Evolutionary conservation across 2,888 invertebrate species (phyloP), one percentile per base, ranked within the genome.

Genomic region (Horisme vitalbata): DNA sequence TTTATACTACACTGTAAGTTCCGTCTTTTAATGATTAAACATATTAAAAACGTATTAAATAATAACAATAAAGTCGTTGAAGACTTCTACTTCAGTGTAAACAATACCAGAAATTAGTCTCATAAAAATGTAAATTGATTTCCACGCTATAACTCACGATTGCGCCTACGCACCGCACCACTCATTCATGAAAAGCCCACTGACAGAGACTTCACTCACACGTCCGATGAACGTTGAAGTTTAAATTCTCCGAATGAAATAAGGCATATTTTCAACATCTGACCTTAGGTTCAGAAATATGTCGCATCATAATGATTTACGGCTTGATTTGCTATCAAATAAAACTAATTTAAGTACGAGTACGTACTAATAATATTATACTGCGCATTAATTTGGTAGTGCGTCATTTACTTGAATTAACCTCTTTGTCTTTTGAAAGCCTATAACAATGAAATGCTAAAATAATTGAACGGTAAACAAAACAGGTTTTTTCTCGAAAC

Each of bases 201-300:
- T 66, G 53, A 43, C 49, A 23, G 41, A 34, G 48, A 57, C 71
- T 71, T 76, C 75, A 76, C 64, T 60, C 65, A 57, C 57, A 44
- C 61, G 59, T 50, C 43, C 31, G 33, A 37, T 32, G 18, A n/a
- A n/a, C n/a, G n/a, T n/a, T 32, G 33, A 36, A 63, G 55, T 63
- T 68, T 69, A 72, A 72, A 71, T n/a, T 65, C 61, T 54, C 55
- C 52, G 62, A 63, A 65, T 67, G 65, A 74, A 63, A 65, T 75
- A n/a, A n/a, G n/a, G n/a, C n/a, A n/a, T n/a, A 72, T 71, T 70
- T 70, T 65, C 57, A 67, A 61, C 59, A 48, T 39, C 45, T 59
- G 75, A 68, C 75, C 75, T 75, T 75, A 67, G 56, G 39, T 52
- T 41, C 37, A 53, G 56, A 55, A 56, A 52, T 47, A 59, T 52